Conservation (phyloP, 2,888 invertebrate genomes). For the Tupiocoris notatus region DNA sequence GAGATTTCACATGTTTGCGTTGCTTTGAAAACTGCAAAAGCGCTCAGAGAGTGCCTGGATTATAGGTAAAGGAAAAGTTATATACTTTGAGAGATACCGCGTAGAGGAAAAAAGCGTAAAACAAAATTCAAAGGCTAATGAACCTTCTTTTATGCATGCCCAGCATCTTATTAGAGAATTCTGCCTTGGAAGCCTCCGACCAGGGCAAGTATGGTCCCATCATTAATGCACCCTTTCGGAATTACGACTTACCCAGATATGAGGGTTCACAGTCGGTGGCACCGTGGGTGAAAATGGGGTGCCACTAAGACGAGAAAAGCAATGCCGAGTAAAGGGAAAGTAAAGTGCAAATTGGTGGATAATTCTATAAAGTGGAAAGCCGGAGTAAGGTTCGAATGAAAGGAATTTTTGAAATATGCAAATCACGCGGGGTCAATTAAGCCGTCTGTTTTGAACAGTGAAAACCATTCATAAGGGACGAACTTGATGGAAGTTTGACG, state of each 20-base stretch:
- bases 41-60: background rate
- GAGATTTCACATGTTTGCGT: constrained; percentile 32
- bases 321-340: background rate
- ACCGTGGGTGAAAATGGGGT: background rate
- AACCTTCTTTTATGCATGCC: constrained; percentile 34
- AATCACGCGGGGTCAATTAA: constrained; percentile 20
- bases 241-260: constrained; percentile 25
- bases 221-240: constrained; percentile 37
- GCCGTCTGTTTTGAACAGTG: background rate
- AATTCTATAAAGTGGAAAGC: constrained; percentile 26
- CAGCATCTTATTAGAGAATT: constrained; percentile 34
- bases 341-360: constrained; percentile 32
- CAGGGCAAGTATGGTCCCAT: constrained; percentile 10
- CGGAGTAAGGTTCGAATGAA: background rate
- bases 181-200: background rate
- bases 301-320: background rate
- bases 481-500: background rate
- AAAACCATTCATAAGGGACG: background rate
- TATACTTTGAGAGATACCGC: background rate
- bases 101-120: background rate
- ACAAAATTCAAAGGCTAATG: constrained; percentile 30
- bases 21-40: constrained; percentile 5
- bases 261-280: background rate
- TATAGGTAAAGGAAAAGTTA: background rate
- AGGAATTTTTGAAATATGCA: constrained; percentile 23